Evolutionary conservation across 2,888 invertebrate species (phyloP), one percentile per base, ranked within the genome.

Genomic region (Acrocera orbiculus): DNA sequence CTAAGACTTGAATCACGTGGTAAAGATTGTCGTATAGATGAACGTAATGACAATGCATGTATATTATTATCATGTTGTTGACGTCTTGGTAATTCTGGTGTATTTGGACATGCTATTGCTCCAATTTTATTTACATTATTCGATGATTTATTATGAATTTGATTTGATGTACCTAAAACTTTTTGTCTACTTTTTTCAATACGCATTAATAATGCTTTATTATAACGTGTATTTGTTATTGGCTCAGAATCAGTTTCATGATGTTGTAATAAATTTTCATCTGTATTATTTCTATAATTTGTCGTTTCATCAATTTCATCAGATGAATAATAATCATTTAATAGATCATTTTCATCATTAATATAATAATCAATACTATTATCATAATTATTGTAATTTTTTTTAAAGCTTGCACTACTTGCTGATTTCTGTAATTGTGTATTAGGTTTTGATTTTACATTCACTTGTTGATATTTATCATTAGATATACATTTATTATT

Each of bases 171-270:
- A 22, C 47, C 51, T 10, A 50, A 47, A 2, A 53, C 56, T 27
- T 52, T 52, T 38, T 56, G 56, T 28, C 58, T 61, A 42, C 58
- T 61, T 6, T 57, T 49, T 35, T 61, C 61, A 34, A 61, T 57
- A 27, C 81, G 62, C 61, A 78, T 61, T 51, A 76, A 67, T 39
- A 73, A 64, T n/a, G 79, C 76, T 42, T 81, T 67, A 53, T 86
- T 87, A 45, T 74, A 73, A 37, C 66, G 69, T 50, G 71, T 70
- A 42, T 65, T 67, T 26, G 64, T 61, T 37, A 68, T 46, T 32
- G 58, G 56, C 34, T 36, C 34, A 7, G 33, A 50, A 45, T 35
- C 52, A 36, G 44, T 52, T 54, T 42, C 43, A 7, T n/a, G n/a
- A n/a, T n/a, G n/a, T n/a, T n/a, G n/a, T n/a, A n/a, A n/a, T n/a